Percentiles rank a stretch among this genome's conserved stretches.
Conservation (phyloP, 2,113 vertebrate genomes). For the Brachyhypopomus occidentalis region DNA sequence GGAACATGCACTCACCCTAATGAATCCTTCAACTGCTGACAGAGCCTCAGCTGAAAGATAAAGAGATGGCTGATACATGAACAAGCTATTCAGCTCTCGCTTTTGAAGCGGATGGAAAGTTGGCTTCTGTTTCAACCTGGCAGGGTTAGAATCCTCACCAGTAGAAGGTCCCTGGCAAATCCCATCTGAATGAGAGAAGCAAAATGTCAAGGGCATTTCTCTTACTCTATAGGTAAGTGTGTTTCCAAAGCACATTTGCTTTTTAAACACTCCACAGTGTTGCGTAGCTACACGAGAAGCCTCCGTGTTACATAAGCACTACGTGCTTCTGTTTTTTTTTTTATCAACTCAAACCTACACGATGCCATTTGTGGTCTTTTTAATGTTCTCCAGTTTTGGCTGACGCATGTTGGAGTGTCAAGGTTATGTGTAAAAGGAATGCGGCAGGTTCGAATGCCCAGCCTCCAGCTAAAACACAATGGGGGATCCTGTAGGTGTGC, state of each 20-base stretch:
- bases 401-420: not conserved
- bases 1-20: conserved; percentile 6
- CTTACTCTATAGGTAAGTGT: not conserved
- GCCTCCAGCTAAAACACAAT: not conserved
- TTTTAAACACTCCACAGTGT: conserved; percentile 14
- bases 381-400: not conserved
- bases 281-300: not conserved
- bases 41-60: conserved; percentile 9
- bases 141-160: not conserved
- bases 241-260: conserved; percentile 5
- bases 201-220: not conserved
- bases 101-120: conserved; percentile 18
- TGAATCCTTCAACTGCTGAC: conserved; percentile 23
- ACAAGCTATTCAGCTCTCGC: conserved; percentile 9
- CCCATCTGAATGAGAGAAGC: not conserved
- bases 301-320: not conserved
- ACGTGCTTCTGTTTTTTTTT: not conserved
- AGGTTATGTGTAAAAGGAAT: not conserved
- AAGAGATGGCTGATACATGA: conserved; percentile 16
- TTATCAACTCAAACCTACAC: no score
- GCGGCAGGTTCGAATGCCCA: not conserved
- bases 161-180: not conserved
- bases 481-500: conserved; percentile 8
- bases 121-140: conserved; percentile 19
- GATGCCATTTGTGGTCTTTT: not conserved